phyloP scores from a whole-genome alignment of 2,888 invertebrate genomes.

The Trachelus tabidus region DNA sequence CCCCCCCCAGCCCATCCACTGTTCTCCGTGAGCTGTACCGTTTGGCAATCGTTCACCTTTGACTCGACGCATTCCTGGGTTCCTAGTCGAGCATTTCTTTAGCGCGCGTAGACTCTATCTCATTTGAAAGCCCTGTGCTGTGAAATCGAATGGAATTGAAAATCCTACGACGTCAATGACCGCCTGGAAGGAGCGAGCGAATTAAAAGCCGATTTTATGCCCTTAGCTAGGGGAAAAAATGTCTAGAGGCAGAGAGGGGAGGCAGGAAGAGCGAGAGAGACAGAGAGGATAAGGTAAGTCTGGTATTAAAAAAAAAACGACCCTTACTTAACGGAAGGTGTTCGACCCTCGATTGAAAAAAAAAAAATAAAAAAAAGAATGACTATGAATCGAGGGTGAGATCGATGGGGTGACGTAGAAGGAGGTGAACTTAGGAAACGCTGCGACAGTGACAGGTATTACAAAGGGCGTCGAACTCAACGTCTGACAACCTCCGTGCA shows the following conservation, averaged over 20 bases:
- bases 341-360: neutral
- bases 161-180: neutral
- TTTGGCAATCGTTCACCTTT: neutral
- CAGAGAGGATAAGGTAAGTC: neutral
- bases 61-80: neutral
- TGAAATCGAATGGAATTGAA: slow-evolving; percentile 14
- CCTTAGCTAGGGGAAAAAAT: neutral
- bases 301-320: neutral
- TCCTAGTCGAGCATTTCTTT: neutral
- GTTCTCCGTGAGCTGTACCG: neutral
- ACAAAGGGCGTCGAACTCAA: neutral
- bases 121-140: slow-evolving; percentile 10
- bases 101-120: neutral
- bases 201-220: neutral
- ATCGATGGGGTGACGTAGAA: neutral
- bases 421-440: neutral
- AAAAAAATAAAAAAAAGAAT: neutral
- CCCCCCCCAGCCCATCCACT: neutral
- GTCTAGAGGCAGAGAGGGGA: neutral
- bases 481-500: neutral
- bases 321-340: neutral
- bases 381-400: neutral
- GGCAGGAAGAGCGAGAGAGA: neutral
- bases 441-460: neutral
- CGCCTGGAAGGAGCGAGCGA: neutral